phyloP scores from a whole-genome alignment of 2,113 vertebrate species.

The Chelonoidis abingdonii region DNA sequence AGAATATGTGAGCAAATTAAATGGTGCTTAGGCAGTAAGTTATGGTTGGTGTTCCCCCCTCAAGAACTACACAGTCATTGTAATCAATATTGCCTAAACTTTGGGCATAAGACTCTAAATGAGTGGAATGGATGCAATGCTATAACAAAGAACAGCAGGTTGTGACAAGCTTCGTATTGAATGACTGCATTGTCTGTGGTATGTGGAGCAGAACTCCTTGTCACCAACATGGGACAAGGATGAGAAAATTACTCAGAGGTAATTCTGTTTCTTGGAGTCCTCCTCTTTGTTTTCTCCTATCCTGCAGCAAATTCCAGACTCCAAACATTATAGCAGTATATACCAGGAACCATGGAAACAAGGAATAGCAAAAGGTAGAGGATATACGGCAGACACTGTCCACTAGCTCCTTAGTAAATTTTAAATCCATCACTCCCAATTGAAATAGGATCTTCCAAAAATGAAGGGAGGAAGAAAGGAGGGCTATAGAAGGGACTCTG shows the following conservation, averaged over 20 bases:
- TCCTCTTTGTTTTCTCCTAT: background rate
- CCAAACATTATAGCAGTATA: background rate
- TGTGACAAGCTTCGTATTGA: background rate
- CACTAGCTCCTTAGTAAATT: background rate
- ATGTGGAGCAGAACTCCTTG: background rate
- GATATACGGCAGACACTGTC: background rate
- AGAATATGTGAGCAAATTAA: conserved; percentile 54
- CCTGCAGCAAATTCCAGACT: background rate
- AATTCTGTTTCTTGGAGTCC: background rate
- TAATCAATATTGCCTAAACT: background rate
- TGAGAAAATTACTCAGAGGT: background rate
- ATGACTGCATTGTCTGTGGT: background rate
- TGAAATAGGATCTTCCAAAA: background rate
- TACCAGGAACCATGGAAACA: background rate
- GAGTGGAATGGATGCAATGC: background rate
- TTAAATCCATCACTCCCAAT: background rate
- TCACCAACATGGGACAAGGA: background rate
- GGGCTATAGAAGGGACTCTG: background rate
- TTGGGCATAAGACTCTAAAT: background rate
- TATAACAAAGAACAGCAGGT: background rate
- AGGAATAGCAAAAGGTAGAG: conserved; percentile 6
- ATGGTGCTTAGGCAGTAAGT: conserved; percentile 45
- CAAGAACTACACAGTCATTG: background rate
- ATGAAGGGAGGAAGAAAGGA: background rate
- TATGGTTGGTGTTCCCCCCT: background rate